Evolutionary conservation across 2,797 vertebrate genomes (phyloP), one percentile per base, ranked within the genome.

Genomic region (Hirundo rustica): DNA sequence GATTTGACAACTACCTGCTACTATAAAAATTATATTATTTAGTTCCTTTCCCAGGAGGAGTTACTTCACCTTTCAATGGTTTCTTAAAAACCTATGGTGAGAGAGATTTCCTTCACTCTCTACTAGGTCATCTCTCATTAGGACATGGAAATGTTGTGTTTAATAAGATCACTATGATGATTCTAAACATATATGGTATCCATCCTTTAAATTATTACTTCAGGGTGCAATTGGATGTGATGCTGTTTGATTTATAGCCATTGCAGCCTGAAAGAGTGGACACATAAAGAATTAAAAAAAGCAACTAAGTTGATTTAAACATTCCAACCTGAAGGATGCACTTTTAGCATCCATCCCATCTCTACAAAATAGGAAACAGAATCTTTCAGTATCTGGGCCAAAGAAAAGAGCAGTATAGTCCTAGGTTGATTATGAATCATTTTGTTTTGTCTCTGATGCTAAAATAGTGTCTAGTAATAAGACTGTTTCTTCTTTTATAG

Each of bases 171-270:
- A 20, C 26, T 58, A 65, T 73, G 54, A 90, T 34, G 86, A 50
- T 65, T 68, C 45, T 89, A 94, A 95, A 89, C 67, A 80, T 79
- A 48, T 48, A 81, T 77, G 25, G 51, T 92, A 93, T 79, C 95
- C 97, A 88, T 88, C 45, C 75, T 96, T 90, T 93, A 95, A 96
- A 78, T 97, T 91, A 96, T 95, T 66, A 45, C 90, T 95, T 95
- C 29, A 34, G 70, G 89, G 14, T 93, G 61, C 91, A 88, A 75
- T 58, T 94, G 48, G 38, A 34, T 87, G 68, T 92, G 55, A 72
- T 95, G 53, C 34, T 91, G 55, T 64, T 96, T 89, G 77, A 96
- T 95, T 95, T 96, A 90, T 70, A 91, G 67, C 85, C 66, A 85
- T 80, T 79, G 62, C 54, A 92, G 38, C 40, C 68, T 93, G 57